Percentiles rank a stretch among this genome's conserved stretches.
phyloP scores from a whole-genome alignment of 1,140 invertebrate species.

The Sycobia sp. region DNA sequence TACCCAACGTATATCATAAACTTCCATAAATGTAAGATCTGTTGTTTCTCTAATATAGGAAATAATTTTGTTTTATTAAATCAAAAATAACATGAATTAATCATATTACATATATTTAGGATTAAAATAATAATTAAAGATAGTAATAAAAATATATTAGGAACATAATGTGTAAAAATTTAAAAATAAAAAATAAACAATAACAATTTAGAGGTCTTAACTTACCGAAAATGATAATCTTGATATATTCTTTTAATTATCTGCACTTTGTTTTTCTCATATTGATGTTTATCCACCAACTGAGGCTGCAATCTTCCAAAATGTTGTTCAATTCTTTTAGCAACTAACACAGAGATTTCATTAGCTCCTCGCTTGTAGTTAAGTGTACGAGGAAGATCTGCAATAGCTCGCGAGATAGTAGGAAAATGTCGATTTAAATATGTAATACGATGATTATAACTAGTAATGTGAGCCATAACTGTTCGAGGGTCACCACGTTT shows the following conservation, averaged over 20 bases:
- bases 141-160: conserved; percentile 1
- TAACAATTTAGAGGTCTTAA: conserved; percentile 27
- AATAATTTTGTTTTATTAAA: conserved; percentile 19
- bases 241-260: conserved; percentile 63
- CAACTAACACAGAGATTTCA: conserved; percentile 63
- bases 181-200: conserved; percentile 24
- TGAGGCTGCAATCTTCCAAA: conserved; percentile 67
- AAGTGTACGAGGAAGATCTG: conserved; percentile 56
- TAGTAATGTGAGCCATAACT: conserved; percentile 76
- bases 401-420: conserved; percentile 59
- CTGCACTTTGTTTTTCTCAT: conserved; percentile 64
- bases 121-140: neutral
- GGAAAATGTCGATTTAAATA: conserved; percentile 66
- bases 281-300: conserved; percentile 62
- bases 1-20: conserved; percentile 61
- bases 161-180: neutral
- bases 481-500: conserved; percentile 77
- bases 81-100: neutral
- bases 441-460: conserved; percentile 71
- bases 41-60: conserved; percentile 53
- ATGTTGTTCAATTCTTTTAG: conserved; percentile 67
- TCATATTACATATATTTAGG: neutral
- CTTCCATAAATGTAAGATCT: conserved; percentile 61
- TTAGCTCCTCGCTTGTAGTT: conserved; percentile 64
- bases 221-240: conserved; percentile 65